Conservation (phyloP, 1,140 invertebrate species). For the Diorhabda carinulata region DNA sequence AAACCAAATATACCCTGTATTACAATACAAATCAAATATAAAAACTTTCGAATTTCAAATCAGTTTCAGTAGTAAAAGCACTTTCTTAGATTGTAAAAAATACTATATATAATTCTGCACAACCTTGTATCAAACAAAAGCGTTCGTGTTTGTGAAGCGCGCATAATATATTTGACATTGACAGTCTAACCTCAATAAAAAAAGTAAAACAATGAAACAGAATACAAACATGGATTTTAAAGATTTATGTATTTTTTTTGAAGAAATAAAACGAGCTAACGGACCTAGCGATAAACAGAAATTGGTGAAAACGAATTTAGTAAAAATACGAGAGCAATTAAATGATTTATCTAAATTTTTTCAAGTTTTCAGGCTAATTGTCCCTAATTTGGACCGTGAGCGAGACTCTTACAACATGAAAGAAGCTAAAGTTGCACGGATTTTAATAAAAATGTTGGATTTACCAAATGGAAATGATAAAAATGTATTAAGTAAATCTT, state of each 20-base stretch:
- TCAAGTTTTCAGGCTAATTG: constrained; percentile 65
- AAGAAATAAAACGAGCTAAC: constrained; percentile 24
- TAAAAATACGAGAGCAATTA: constrained; percentile 22
- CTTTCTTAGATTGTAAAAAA: no score
- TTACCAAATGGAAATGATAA: constrained; percentile 64
- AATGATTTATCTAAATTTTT: constrained; percentile 51
- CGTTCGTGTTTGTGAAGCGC: no score
- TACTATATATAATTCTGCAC: no score
- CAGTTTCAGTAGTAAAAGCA: no score
- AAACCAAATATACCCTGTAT: no score
- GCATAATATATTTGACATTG: neutral
- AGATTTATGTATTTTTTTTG: constrained; percentile 33
- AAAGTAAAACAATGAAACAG: neutral
- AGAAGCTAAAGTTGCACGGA: constrained; percentile 59
- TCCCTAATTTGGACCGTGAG: constrained; percentile 65
- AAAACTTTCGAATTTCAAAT: no score
- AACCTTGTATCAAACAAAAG: no score
- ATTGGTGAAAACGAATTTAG: constrained; percentile 27
- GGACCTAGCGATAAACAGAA: constrained; percentile 26
- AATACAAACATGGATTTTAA: constrained; percentile 31
- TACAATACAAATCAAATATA: no score
- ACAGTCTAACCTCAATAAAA: neutral
- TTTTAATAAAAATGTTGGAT: constrained; percentile 66
- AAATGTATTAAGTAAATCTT: constrained; percentile 56
- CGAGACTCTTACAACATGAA: constrained; percentile 64